phyloP scores from a whole-genome alignment of 2,888 invertebrate genomes.

The Gymnoscelis rufifasciata region DNA sequence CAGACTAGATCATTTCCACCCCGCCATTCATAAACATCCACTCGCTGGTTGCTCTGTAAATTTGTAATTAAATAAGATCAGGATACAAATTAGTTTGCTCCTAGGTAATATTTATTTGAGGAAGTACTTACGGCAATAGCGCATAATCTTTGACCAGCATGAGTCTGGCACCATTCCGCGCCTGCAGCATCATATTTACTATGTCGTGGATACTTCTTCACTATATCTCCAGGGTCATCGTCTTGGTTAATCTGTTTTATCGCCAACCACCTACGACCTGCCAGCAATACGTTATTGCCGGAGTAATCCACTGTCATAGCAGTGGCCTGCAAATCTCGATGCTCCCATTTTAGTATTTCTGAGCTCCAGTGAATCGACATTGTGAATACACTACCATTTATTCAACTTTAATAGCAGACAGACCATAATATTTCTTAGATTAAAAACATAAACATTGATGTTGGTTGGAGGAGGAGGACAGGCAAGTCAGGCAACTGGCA shows the following conservation, averaged over 20 bases:
- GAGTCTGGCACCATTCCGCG: constrained; percentile 94
- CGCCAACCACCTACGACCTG: constrained; percentile 89
- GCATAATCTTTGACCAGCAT: constrained; percentile 87
- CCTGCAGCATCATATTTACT: constrained; percentile 96
- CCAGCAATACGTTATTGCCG: constrained; percentile 90
- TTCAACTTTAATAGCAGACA: too few relatives aligned
- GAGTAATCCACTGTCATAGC: constrained; percentile 95
- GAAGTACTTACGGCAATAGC: constrained; percentile 86
- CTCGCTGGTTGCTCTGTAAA: constrained; percentile 88
- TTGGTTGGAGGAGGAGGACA: background rate
- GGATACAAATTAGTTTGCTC: too few relatives aligned
- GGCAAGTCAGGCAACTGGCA: background rate
- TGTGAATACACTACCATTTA: constrained; percentile 2
- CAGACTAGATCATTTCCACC: constrained; percentile 84
- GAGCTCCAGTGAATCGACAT: constrained; percentile 76
- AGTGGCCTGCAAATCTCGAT: constrained; percentile 92
- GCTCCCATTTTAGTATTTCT: constrained; percentile 82
- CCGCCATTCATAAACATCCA: constrained; percentile 91
- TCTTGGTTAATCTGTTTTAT: constrained; percentile 86
- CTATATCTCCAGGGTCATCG: constrained; percentile 82
- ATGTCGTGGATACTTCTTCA: constrained; percentile 89
- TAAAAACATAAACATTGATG: background rate
- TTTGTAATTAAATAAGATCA: background rate
- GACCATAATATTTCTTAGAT: background rate
- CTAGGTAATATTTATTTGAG: too few relatives aligned